Base-by-base conservation (phyloP, 2,797 vertebrate species). In the Antennarius maculatus region DNA sequence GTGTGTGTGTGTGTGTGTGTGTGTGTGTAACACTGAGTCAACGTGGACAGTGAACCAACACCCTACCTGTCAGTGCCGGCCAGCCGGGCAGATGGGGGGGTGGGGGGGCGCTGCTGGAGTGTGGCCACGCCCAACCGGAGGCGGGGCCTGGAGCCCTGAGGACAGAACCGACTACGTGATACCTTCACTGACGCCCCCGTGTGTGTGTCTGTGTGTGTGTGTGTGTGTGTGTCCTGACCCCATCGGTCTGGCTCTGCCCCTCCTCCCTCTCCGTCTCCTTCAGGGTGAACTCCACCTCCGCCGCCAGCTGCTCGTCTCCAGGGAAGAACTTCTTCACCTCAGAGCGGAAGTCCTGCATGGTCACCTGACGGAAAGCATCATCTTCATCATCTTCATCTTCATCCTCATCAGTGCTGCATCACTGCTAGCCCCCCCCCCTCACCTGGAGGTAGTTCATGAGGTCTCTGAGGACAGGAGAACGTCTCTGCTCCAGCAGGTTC, bases 381-480 rank as follows among this genome's bases (percentile, higher is more conserved):
- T 23, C 23, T 23, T 23, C 23, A 23, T 23, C 23, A 23, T 23
- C 23, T 23, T 23, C 23, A 18, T n/a, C n/a, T n/a, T n/a, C 2
- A 61, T 37, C 1, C 1, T 1, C 8, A 18, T 54, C 6, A 34
- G 31, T 8, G 31, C 5, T 34, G 31, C 31, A 5, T 8, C 31
- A 5, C 31, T 5, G 31, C 31, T 34, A 34, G 31, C 31, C 31
- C 31, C 31, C 31, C 31, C 31, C 31, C 31, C 31, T 92, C 72
- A 98, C 98, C 94, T 95, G 91, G 11, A 99, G 93, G 80, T 95
- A 99, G 39, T 84, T 84, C 96, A 99, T 96, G 31, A 99, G 96
- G 55, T 98, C 94, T 85, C 89, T 89, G 28, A 98, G 85, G 34
- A 95, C 95, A 12, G 96, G 94, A 9, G 94, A 95, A 61, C 90